phyloP scores from a whole-genome alignment of 2,888 invertebrate genomes.

The Cephus rjabovi region DNA sequence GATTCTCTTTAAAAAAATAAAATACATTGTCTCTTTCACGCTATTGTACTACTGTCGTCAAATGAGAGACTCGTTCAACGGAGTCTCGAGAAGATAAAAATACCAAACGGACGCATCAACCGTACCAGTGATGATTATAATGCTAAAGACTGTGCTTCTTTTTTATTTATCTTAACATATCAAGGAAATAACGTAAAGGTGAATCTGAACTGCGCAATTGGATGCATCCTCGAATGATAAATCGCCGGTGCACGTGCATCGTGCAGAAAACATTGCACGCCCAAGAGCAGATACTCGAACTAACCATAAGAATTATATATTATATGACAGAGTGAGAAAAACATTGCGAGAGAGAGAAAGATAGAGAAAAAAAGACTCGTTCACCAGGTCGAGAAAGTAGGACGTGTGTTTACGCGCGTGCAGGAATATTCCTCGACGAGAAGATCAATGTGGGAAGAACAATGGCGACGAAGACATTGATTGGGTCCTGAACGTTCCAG shows the following conservation, averaged over 20 bases:
- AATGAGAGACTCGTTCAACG: background rate
- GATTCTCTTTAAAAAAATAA: background rate
- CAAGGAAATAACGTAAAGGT: background rate
- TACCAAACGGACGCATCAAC: background rate
- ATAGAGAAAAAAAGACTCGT: background rate
- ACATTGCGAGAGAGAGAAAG: background rate
- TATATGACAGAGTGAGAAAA: background rate
- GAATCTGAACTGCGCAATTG: background rate
- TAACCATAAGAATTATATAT: background rate
- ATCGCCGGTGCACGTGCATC: background rate
- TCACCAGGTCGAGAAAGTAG: background rate
- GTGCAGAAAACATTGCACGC: background rate
- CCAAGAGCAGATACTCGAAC: background rate
- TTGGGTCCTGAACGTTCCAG: background rate
- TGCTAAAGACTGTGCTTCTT: background rate
- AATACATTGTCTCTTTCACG: background rate
- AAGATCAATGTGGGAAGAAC: background rate
- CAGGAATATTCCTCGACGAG: background rate
- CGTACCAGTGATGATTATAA: background rate
- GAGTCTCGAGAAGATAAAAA: background rate
- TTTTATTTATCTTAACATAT: background rate
- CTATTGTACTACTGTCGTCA: background rate
- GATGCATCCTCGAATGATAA: background rate
- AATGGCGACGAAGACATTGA: background rate
- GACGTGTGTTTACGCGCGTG: background rate